Conservation (phyloP, 1,140 invertebrate species). For the Hylyphantes graminicola region DNA sequence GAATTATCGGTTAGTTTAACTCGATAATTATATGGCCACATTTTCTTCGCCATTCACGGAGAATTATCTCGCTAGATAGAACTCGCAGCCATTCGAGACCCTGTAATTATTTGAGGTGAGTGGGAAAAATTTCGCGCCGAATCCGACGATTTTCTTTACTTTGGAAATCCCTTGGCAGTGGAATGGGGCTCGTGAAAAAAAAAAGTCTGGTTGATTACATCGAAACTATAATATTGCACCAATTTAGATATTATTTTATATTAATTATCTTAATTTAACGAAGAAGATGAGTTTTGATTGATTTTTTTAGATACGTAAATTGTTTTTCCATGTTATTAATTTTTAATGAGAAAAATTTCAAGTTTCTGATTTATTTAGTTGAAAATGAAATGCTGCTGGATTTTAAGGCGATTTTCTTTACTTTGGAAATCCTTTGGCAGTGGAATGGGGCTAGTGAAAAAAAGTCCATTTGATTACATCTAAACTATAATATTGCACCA, state of each 20-base stretch:
- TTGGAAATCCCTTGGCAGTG: slow-evolving; percentile 2
- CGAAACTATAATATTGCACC: too few species aligned
- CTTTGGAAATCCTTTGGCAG: background rate
- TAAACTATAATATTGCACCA: too few species aligned
- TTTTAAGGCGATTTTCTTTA: slow-evolving; percentile 17
- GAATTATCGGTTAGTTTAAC: slow-evolving; percentile 51
- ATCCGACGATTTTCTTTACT: background rate
- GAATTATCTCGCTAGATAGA: slow-evolving; percentile 9
- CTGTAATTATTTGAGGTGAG: slow-evolving; percentile 22
- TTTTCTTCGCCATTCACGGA: slow-evolving; percentile 11
- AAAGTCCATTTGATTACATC: too few species aligned
- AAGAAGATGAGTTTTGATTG: too few species aligned
- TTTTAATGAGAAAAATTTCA: too few species aligned
- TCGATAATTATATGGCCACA: slow-evolving; percentile 40
- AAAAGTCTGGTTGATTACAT: too few species aligned
- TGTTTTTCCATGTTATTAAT: too few species aligned
- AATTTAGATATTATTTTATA: too few species aligned
- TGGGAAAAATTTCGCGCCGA: slow-evolving; percentile 15
- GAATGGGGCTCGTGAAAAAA: background rate
- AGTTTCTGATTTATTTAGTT: too few species aligned
- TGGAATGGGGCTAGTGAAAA: background rate
- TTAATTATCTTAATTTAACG: too few species aligned
- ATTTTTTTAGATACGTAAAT: too few species aligned
- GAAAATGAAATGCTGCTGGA: too few species aligned
- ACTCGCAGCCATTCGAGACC: slow-evolving; percentile 23